Conservation (phyloP, 2,113 vertebrate genomes). For the Microtus montanus region DNA sequence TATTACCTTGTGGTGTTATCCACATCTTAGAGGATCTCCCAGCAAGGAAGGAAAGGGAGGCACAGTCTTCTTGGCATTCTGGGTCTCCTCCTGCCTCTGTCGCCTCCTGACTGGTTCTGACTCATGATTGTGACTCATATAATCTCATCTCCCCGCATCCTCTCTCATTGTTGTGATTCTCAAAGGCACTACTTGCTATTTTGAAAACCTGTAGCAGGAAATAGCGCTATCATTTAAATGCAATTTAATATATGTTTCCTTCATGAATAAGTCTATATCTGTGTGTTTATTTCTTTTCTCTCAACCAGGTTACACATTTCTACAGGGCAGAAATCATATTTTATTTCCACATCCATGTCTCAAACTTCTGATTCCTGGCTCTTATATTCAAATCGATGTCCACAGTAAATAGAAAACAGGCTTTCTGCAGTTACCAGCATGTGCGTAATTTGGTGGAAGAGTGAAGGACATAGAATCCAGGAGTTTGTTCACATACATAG, state of each 20-base stretch:
- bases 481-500: neutral
- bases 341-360: neutral
- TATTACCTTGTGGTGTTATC: neutral
- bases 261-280: neutral
- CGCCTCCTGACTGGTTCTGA: neutral
- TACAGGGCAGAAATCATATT: constrained; percentile 6
- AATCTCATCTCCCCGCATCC: neutral
- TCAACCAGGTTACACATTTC: neutral
- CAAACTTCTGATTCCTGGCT: neutral
- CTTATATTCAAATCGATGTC: neutral
- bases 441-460: neutral
- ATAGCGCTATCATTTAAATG: neutral
- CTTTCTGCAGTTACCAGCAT: neutral
- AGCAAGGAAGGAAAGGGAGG: neutral
- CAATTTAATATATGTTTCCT: neutral
- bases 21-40: neutral
- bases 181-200: neutral
- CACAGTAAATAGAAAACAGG: neutral
- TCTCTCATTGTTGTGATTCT: neutral
- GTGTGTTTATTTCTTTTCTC: neutral
- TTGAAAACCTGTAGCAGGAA: neutral
- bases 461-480: neutral
- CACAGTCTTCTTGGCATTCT: neutral
- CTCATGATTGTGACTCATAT: neutral
- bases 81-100: neutral